phyloP scores from a whole-genome alignment of 2,888 invertebrate species.

The Cybosia mesomella region DNA sequence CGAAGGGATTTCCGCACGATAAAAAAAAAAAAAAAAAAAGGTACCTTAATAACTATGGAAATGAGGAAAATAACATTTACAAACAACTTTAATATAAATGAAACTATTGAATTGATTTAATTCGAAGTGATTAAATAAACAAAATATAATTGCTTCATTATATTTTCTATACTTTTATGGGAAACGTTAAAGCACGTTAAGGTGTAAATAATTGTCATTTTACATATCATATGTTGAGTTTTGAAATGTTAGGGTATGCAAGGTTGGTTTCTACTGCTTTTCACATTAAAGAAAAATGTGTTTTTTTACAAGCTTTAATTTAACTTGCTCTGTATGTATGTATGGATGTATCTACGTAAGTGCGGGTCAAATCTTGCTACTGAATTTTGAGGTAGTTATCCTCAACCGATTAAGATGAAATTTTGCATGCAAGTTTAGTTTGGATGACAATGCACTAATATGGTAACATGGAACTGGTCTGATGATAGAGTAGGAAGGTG shows the following conservation, averaged over 20 bases:
- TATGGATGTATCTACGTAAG: too few species aligned
- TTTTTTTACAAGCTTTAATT: too few species aligned
- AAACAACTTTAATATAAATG: slow-evolving; percentile 28
- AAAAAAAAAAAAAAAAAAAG: too few species aligned
- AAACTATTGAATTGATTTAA: slow-evolving; percentile 28
- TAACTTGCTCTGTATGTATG: too few species aligned
- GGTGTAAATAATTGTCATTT: slow-evolving; percentile 35
- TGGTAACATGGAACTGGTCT: too few species aligned
- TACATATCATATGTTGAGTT: slow-evolving; percentile 15
- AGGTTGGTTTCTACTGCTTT: not conserved
- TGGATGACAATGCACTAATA: too few species aligned
- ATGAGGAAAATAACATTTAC: slow-evolving; percentile 17
- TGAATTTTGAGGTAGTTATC: too few species aligned
- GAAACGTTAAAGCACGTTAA: slow-evolving; percentile 41
- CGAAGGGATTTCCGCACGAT: too few species aligned
- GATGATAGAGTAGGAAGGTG: too few species aligned
- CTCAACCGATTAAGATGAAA: too few species aligned
- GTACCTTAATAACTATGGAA: slow-evolving; percentile 11
- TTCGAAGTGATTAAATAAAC: slow-evolving; percentile 41
- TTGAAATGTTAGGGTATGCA: slow-evolving; percentile 29
- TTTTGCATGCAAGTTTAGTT: too few species aligned
- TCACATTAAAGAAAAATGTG: not conserved
- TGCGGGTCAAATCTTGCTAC: too few species aligned
- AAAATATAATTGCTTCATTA: slow-evolving; percentile 47
- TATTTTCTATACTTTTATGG: slow-evolving; percentile 43